These are phyloP conservation scores for Burhinus oedicnemus DNA, from an alignment of 2,113 vertebrate species.

Conservation along the genomic window DNA sequence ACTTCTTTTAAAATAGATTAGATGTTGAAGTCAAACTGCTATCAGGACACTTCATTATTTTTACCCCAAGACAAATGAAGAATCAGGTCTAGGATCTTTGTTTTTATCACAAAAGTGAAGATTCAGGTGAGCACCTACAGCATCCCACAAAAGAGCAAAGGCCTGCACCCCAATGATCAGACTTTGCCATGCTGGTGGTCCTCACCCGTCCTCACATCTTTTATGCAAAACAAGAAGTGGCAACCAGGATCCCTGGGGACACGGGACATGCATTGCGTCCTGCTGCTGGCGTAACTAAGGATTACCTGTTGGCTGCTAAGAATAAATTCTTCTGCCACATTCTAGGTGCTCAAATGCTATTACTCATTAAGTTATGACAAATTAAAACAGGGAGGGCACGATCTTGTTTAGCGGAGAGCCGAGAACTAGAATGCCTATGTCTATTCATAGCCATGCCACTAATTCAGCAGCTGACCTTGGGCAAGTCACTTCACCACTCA, in stretches of 20 bases:
- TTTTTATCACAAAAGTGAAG: not conserved
- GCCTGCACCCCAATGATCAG: not conserved
- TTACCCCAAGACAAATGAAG: not conserved
- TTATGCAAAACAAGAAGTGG: accelerated
- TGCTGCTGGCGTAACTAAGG: not conserved
- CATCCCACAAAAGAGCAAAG: not conserved
- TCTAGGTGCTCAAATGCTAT: not conserved
- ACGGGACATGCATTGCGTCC: not conserved
- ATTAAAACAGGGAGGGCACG: not conserved
- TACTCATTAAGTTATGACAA: not conserved
- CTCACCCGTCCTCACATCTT: not conserved
- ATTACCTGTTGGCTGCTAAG: not conserved
- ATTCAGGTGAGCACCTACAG: not conserved
- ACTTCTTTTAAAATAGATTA: not conserved
- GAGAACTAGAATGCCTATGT: not conserved
- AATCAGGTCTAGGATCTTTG: not conserved
- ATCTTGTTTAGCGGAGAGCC: not conserved
- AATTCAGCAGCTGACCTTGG: constrained; percentile 27
- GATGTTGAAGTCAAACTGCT: not conserved
- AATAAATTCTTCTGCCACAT: not conserved
- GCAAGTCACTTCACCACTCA: not conserved
- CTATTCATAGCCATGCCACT: constrained; percentile 28
- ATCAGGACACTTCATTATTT: not conserved
- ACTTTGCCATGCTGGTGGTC: not conserved
- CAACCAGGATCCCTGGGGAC: not conserved